phyloP scores from a whole-genome alignment of 2,113 vertebrate species.

The Leiothrix lutea region DNA sequence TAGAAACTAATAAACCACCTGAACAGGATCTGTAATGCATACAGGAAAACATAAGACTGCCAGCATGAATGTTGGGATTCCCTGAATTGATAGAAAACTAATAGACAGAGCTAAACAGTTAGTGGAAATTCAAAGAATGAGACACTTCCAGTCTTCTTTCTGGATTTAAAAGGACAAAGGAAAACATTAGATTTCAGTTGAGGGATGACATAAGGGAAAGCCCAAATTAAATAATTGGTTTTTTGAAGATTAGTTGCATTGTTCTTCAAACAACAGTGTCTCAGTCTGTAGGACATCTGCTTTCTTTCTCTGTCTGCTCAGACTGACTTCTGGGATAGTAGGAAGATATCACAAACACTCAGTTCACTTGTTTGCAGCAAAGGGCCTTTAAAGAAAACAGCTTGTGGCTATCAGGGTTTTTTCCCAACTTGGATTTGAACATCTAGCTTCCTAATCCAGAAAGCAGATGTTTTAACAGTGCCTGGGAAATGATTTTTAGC shows the following conservation, averaged over 20 bases:
- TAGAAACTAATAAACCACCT: background rate
- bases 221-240: background rate
- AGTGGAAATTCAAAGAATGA: background rate
- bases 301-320: background rate
- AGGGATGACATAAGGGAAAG: slow-evolving; percentile 1
- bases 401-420: background rate
- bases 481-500: slow-evolving; percentile 47
- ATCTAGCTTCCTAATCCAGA: slow-evolving; percentile 53
- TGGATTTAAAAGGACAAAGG: background rate
- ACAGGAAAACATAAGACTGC: background rate
- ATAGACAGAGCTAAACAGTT: background rate
- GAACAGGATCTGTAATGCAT: background rate
- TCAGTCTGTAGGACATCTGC: background rate
- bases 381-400: slow-evolving; percentile 48
- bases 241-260: background rate
- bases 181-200: background rate
- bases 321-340: slow-evolving; percentile 15
- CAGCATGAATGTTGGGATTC: background rate
- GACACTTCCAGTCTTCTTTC: background rate
- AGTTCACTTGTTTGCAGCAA: slow-evolving; percentile 44
- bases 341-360: slow-evolving; percentile 18
- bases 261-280: background rate
- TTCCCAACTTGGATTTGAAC: slow-evolving; percentile 13
- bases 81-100: background rate
- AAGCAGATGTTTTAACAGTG: slow-evolving; percentile 56